phyloP scores from a whole-genome alignment of 2,888 invertebrate species.

The Andrena marginata region DNA sequence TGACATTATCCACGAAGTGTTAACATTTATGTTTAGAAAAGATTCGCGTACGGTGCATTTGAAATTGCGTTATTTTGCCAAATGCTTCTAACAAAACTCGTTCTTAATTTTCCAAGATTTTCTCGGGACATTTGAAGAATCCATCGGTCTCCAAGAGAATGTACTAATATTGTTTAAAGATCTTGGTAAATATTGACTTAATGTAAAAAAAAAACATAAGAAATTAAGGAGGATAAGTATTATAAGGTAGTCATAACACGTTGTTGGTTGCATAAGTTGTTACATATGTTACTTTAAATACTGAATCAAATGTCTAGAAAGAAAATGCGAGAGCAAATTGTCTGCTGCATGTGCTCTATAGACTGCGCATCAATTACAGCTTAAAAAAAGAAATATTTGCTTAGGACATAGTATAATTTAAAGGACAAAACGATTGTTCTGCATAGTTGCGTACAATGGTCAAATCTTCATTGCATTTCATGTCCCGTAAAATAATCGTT shows the following conservation, averaged over 20 bases:
- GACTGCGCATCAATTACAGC: constrained; percentile 57
- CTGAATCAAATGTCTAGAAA: constrained; percentile 70
- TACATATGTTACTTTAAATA: constrained; percentile 70
- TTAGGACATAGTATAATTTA: constrained; percentile 61
- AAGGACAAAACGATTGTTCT: constrained; percentile 37
- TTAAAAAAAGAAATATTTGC: constrained; percentile 52
- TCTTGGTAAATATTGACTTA: constrained; percentile 69
- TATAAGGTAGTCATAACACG: constrained; percentile 73
- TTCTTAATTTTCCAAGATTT: constrained; percentile 5
- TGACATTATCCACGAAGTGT: constrained; percentile 24
- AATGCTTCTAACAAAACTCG: constrained; percentile 7
- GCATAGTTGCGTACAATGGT: constrained; percentile 38
- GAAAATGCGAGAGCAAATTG: constrained; percentile 62
- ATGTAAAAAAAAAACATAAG: constrained; percentile 64
- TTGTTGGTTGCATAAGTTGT: constrained; percentile 72
- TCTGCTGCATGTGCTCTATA: constrained; percentile 69
- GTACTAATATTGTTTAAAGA: constrained; percentile 62
- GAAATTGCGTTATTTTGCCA: not conserved
- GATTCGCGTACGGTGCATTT: not conserved
- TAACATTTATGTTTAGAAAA: constrained; percentile 9
- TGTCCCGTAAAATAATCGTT: constrained; percentile 35
- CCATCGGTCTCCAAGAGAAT: constrained; percentile 16
- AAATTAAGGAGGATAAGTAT: constrained; percentile 70
- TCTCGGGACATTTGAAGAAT: constrained; percentile 16
- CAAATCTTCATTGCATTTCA: constrained; percentile 37